Evolutionary conservation across 2,113 vertebrate species (phyloP), one percentile per base, ranked within the genome.

Genomic region (Chiloscyllium plagiosum): DNA sequence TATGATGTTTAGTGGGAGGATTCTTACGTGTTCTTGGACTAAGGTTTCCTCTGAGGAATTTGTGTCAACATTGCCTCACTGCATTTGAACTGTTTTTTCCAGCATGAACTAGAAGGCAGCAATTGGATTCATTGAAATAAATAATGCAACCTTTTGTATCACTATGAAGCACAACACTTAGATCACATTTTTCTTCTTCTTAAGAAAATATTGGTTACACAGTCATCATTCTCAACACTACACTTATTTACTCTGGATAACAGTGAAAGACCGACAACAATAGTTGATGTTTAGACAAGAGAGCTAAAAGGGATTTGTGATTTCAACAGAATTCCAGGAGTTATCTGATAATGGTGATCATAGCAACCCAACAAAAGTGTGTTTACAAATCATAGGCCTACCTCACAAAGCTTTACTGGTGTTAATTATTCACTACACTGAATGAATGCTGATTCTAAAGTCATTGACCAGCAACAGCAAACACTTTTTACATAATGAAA

Each of bases 1-100:
- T n/a, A 24, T 65, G 61, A 29, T 56, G 29, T 65, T 90, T 33
- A 90, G 22, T 90, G 56, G 87, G 26, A 33, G 87, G 87, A 90
- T 90, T 65, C 52, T 61, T 61, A 90, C 52, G 61, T 13, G 26
- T 90, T 90, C 87, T 61, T 61, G 87, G 87, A 89, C 20, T n/a
- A 90, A 90, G 61, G 12, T 90, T 90, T 61, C 26, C 87, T 90
- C 87, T n/a, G 50, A 61, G 52, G 47, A 29, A 33, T 90, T 90
- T 90, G 96, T 96, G 17, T 96, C 0, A 5, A 94, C 29, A 61
- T 96, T 96, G 68, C 66, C 96, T 95, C 96, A 95, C 96, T 85
- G 96, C 0, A 69, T 52, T 95, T 80, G 37, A 90, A 70, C 56
- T 80, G 72, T 96, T 96, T 94, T 96, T 97, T 96, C 96, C 96